Base-by-base conservation (phyloP, 2,113 vertebrate genomes). In the Corythoichthys haematopterus region DNA sequence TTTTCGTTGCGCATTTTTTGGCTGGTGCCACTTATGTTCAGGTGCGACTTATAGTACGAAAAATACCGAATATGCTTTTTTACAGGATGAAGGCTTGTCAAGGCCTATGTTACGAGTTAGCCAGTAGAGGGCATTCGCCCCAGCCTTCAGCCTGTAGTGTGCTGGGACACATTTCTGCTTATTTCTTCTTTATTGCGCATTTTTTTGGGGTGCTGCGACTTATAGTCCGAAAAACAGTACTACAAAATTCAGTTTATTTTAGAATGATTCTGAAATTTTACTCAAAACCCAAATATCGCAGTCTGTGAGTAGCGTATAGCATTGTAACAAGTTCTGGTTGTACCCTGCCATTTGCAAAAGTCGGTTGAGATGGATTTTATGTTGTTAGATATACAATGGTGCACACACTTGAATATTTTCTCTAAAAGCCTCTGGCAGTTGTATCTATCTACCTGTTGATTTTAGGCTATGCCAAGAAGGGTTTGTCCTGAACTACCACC, bases 401-500 rank as follows among this genome's bases (percentile, higher is more conserved):
- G 14, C 14, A 53, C 20, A 58, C 38, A 15, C 47, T 48, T 64
- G 3, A 4, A 3, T 65, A 55, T 64, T 40, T 55, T 11, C 61
- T 69, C 62, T 33, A 37, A 70, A 77, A 47, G 53, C 9, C 46
- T 60, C 65, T 28, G 58, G 16, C 10, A 7, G 62, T 16, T 20
- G 60, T 47, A 40, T 43, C 40, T 43, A 43, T 8, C 40, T 43
- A 43, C 40, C 20, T 66, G 58, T 40, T 61, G 52, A 57, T 37
- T 11, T 65, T 70, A 58, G 60, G 7, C 56, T 74, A 50, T 69
- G 70, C 72, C 70, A 65, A 51, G 61, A 64, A 76, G 13, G 12
- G 51, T 65, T 55, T 55, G 60, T 70, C 47, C 70, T 65, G 50
- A 75, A 75, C 38, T 70, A 9, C 58, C 70, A 71, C 64, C 64